Evolutionary conservation across 2,888 invertebrate genomes (phyloP), one percentile per base, ranked within the genome.

Genomic region (Fragum fragum): DNA sequence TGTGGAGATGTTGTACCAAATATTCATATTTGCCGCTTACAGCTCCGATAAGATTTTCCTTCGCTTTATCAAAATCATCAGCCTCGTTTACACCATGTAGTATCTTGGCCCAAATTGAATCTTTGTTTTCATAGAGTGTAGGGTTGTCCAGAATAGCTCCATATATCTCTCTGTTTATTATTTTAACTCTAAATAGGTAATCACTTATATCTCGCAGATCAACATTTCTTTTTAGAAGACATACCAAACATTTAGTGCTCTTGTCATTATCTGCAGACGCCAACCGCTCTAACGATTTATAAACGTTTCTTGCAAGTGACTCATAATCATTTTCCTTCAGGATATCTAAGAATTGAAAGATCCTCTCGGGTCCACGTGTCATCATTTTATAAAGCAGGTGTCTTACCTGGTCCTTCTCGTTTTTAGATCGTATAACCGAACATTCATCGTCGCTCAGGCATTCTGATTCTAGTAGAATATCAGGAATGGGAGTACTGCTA

Each of bases 151-250:
- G 21, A 14, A 66, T 66, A 23, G 39, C 66, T 6, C 66, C 66
- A 66, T 66, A 66, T 16, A 26, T 66, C 18, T 42, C 66, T 23
- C 26, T n/a, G 21, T 66, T 42, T 9, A 66, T 66, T 21, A 66
- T 39, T 66, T 66, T 66, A 23, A 23, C 42, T 28, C 36, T 9
- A 23, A 66, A 66, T 23, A 66, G 66, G 26, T 42, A 39, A 26
- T 66, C 66, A 42, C 66, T 66, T 21, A 66, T 42, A 26, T 66
- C 66, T 26, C 66, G 39, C 2, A 66, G 66, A 23, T 66, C 66
- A 1, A 66, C 42, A 11, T 39, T 42, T 42, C 36, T 23, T 21
- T 66, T 66, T 1, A 66, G 5, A 66, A 36, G 26, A 42, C 66
- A 66, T 1, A 42, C 66, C 1, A 66, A 5, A 21, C 66, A 66